Conservation (phyloP, 2,797 vertebrate genomes). For the Chelonia mydas region DNA sequence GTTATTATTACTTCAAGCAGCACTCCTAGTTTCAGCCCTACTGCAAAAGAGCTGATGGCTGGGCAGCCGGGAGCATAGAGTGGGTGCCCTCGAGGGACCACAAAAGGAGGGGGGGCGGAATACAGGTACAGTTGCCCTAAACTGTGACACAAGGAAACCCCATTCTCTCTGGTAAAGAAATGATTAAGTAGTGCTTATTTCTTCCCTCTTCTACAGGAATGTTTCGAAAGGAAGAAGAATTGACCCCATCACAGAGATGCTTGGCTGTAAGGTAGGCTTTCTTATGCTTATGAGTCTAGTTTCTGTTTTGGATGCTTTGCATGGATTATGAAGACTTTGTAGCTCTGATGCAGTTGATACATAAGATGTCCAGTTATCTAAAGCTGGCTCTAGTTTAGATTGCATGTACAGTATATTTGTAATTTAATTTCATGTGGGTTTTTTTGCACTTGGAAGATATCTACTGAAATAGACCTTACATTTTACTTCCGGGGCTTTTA, state of each 20-base stretch:
- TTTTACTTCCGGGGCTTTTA: not conserved
- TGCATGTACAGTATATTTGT: not conserved
- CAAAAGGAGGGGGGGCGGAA: too few species aligned
- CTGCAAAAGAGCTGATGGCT: not conserved
- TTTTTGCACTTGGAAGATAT: not conserved
- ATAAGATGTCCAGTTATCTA: not conserved
- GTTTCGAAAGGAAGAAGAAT: constrained; percentile 90
- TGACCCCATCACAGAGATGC: constrained; percentile 89
- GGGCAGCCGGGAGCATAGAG: not conserved
- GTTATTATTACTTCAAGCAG: too few species aligned
- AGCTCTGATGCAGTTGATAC: not conserved
- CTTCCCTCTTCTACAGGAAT: constrained; percentile 83
- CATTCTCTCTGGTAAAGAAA: not conserved
- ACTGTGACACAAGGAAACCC: not conserved
- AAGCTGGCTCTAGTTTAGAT: not conserved
- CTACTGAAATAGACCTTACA: not conserved
- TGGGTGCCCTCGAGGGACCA: not conserved
- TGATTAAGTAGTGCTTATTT: constrained; percentile 11
- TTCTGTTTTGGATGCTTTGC: not conserved
- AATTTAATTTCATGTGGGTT: not conserved
- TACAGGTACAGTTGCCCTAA: not conserved
- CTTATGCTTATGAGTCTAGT: constrained; percentile 22
- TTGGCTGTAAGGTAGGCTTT: constrained; percentile 95
- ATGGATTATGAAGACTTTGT: not conserved
- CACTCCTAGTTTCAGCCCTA: too few species aligned